phyloP scores from a whole-genome alignment of 30 jellyfish, hydroid and myxozoan species.

The Aurelia sp. region DNA sequence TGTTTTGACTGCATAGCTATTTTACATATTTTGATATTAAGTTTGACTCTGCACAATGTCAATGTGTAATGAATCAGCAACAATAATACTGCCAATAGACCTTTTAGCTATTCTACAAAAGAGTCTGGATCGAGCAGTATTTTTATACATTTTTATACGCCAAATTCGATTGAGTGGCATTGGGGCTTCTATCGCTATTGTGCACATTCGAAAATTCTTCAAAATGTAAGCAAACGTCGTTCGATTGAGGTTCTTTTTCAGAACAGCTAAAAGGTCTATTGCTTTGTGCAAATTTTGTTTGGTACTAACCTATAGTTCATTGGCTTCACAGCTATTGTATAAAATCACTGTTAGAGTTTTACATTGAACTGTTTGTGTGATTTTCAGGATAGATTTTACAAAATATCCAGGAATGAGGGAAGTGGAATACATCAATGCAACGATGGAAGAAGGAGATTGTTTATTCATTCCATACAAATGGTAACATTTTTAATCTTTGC shows the following conservation, averaged over 20 bases:
- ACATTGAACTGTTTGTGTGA: neutral
- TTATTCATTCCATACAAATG: constrained; percentile 88
- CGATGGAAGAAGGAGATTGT: constrained; percentile 97
- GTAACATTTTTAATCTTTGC: constrained; percentile 34
- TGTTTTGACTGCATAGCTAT: neutral
- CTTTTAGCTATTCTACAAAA: too few relatives aligned
- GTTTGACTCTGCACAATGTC: neutral
- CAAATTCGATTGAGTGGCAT: too few relatives aligned
- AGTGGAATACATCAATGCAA: constrained; percentile 83
- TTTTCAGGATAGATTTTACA: constrained; percentile 75
- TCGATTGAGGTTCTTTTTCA: too few relatives aligned
- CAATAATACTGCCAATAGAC: too few relatives aligned
- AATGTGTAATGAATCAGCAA: too few relatives aligned
- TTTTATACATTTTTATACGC: too few relatives aligned
- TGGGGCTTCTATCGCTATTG: too few relatives aligned
- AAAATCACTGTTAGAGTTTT: neutral
- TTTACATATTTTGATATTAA: neutral
- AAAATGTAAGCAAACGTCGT: too few relatives aligned
- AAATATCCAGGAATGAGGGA: constrained; percentile 89
- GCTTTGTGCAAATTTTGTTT: too few relatives aligned
- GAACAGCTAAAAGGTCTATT: too few relatives aligned
- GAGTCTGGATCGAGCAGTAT: too few relatives aligned
- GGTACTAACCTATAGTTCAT: neutral
- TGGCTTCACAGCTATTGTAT: neutral
- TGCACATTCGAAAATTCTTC: too few relatives aligned